These are phyloP conservation scores for Saccostrea glomerata DNA, from an alignment of 1,140 invertebrate genomes.

Conservation along the genomic window DNA sequence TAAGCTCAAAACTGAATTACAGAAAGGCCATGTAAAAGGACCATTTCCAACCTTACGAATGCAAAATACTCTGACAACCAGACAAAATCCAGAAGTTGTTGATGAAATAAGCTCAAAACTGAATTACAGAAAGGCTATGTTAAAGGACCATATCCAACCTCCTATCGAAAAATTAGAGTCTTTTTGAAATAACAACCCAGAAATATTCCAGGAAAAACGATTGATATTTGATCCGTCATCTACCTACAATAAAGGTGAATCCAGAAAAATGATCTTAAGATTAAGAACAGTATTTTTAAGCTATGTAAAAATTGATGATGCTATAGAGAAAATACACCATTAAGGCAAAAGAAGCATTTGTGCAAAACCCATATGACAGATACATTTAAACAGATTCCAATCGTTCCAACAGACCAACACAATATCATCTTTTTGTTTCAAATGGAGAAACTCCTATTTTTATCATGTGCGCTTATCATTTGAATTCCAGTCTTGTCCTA, in stretches of 20 bases:
- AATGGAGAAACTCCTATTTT: constrained; percentile 48
- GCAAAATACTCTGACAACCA: constrained; percentile 31
- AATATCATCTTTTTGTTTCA: constrained; percentile 48
- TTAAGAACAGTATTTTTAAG: constrained; percentile 34
- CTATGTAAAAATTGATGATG: constrained; percentile 23
- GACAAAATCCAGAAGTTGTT: neutral
- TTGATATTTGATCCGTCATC: constrained; percentile 44
- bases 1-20: neutral
- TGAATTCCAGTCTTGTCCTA: constrained; percentile 43
- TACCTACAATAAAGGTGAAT: constrained; percentile 6
- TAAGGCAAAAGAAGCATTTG: constrained; percentile 25
- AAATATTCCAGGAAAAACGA: constrained; percentile 48
- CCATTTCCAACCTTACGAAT: neutral
- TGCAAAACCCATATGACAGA: constrained; percentile 14
- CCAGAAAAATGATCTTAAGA: constrained; percentile 43
- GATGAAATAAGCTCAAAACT: neutral
- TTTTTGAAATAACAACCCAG: constrained; percentile 21
- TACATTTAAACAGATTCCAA: constrained; percentile 46
- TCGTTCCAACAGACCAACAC: constrained; percentile 15
- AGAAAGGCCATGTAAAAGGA: neutral
- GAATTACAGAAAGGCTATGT: neutral
- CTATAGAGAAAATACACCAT: constrained; percentile 15
- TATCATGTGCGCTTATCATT: constrained; percentile 37
- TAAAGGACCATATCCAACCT: neutral
- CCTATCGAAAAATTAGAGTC: constrained; percentile 25